Evolutionary conservation across 2,113 vertebrate genomes (phyloP), one percentile per base, ranked within the genome.

Genomic region (Dryoscopus gambensis): DNA sequence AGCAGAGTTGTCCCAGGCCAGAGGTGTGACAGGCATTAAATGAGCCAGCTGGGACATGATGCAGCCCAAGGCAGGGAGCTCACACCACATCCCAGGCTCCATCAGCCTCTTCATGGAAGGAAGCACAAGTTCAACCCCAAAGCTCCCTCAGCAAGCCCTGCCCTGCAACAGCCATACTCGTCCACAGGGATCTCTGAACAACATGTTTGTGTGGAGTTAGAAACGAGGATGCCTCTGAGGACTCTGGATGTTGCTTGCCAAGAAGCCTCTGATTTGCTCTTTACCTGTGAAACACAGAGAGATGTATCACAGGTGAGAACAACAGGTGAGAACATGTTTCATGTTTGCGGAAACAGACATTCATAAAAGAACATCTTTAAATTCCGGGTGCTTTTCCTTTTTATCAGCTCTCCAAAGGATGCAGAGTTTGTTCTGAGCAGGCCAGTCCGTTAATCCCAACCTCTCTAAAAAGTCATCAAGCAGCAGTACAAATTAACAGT

Each of bases 221-320:
- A 73, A 83, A 62, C 0, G 0, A 60, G 75, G 39, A 50, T 28
- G 30, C 10, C 39, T 80, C 86, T 39, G 46, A 74, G 33, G 33
- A 47, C 37, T 95, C 88, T 40, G 55, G 53, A 65, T 74, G 53
- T 46, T 73, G 70, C 59, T 87, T 55, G 39, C 56, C 59, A 59
- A 80, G 85, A 83, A 90, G 59, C 35, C 27, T 79, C 62, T 30
- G 27, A 46, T 49, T 88, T 0, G 1, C 24, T 7, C 52, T 74
- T 81, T 47, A 55, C 35, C 80, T 92, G 59, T 67, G 71, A 86
- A 93, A 81, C 5, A 84, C 40, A 86, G 50, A 88, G 67, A 69
- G 55, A 74, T 14, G 28, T 8, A 90, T 47, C 84, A 90, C 95
- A 93, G 47, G 91, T 47, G 59, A 1, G 13, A 90, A 95, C 73